Evolutionary conservation across 2,888 invertebrate genomes (phyloP), one percentile per base, ranked within the genome.

Genomic region (Ferdinandea cuprea): DNA sequence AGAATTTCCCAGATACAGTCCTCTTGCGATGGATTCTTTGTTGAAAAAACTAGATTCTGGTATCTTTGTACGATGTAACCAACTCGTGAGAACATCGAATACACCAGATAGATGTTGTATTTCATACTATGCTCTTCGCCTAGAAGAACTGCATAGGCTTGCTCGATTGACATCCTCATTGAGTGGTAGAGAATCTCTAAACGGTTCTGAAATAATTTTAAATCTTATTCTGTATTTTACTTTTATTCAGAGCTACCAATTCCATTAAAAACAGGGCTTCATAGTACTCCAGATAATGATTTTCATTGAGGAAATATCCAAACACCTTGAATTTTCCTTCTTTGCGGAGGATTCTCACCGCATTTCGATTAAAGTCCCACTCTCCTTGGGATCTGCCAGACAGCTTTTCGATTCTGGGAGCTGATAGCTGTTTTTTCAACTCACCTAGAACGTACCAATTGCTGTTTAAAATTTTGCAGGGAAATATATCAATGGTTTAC

Each of bases 301-400:
- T 85, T 0, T 89, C 88, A 5, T 87, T 73, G n/a, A 78, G 46
- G 32, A 86, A 88, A 35, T 88, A 88, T 0, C 90, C 90, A 74
- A 89, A 91, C 13, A 85, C 86, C 6, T 87, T 87, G 81, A 90
- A 90, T 85, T 90, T 90, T 0, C 90, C 91, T 86, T 89, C 89
- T 69, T 89, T 90, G 2, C 86, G 88, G 6, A 87, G 15, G 0
- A 90, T 86, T 58, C 88, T 88, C 0, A 89, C 89, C 2, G 87
- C 87, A 61, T 87, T 86, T 52, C 86, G 85, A 8, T 86, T 83
- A 0, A 52, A 28, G 19, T 88, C 87, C 90, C 90, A 90, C 1
- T 74, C 85, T 0, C 87, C 90, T 30, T 87, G 2, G 0, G 89
- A 86, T n/a, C 91, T 87, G 3, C 88, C 89, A 1, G 56, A 78